A percentile compares a stretch with the other conserved stretches of the same genome.
Conservation (phyloP, 2,888 invertebrate species). For the Clunio marinus region DNA sequence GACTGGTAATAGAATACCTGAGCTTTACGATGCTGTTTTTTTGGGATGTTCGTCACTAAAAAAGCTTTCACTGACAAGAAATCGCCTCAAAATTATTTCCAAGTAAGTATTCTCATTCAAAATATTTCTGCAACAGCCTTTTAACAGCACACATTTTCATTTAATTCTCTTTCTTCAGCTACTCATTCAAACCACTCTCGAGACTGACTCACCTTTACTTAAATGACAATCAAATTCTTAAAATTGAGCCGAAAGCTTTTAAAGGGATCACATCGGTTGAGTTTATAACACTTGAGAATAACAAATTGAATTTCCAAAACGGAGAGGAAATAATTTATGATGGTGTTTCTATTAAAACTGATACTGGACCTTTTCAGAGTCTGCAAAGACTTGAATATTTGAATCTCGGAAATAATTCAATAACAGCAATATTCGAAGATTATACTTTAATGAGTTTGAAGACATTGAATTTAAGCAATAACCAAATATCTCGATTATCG, state of each 20-base stretch:
- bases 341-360: constrained; percentile 41
- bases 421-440: constrained; percentile 59
- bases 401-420: constrained; percentile 61
- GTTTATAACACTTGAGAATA: constrained; percentile 55
- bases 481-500: constrained; percentile 55
- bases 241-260: constrained; percentile 54
- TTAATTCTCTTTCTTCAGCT: constrained; percentile 45
- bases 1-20: constrained; percentile 59
- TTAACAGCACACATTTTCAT: too few species aligned
- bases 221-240: constrained; percentile 53
- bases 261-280: constrained; percentile 53
- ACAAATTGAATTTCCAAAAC: constrained; percentile 53
- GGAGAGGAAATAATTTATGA: too few species aligned
- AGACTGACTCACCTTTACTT: constrained; percentile 54
- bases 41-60: constrained; percentile 55
- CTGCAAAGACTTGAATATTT: constrained; percentile 56
- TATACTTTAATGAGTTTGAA: constrained; percentile 62
- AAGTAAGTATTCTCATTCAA: constrained; percentile 11
- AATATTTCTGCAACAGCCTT: neutral
- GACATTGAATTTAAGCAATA: constrained; percentile 63
- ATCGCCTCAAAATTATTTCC: constrained; percentile 56
- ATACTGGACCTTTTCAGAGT: constrained; percentile 55
- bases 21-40: constrained; percentile 59
- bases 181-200: constrained; percentile 48
- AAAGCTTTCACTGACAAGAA: constrained; percentile 61